phyloP scores from a whole-genome alignment of 2,888 invertebrate genomes.

The Globia sparganii region DNA sequence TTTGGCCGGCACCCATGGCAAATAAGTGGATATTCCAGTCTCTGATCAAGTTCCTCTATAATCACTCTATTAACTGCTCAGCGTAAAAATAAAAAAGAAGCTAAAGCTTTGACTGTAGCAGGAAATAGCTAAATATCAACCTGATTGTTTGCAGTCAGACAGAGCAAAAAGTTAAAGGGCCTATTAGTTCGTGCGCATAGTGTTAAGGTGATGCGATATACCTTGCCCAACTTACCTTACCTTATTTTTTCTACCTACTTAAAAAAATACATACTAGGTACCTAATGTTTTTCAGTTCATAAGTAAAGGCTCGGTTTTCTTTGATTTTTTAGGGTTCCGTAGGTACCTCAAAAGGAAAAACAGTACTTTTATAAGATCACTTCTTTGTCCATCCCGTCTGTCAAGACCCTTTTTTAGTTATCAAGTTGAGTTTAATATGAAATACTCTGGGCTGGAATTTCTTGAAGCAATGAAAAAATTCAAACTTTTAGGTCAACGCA shows the following conservation, averaged over 20 bases:
- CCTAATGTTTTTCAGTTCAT: not conserved
- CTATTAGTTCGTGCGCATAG: not conserved
- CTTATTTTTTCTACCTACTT: not conserved
- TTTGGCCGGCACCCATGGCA: not conserved
- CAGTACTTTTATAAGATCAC: too few species aligned
- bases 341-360: too few species aligned
- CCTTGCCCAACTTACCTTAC: not conserved
- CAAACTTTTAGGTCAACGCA: too few species aligned
- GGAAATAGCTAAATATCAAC: constrained; percentile 30
- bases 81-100: not conserved
- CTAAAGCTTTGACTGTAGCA: not conserved
- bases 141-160: constrained; percentile 9
- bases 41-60: not conserved
- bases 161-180: constrained; percentile 28
- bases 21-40: not conserved
- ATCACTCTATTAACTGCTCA: not conserved
- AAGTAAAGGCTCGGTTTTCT: not conserved
- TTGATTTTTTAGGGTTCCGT: too few species aligned
- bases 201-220: constrained; percentile 48
- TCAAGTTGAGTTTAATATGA: too few species aligned
- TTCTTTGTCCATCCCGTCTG: too few species aligned
- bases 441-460: too few species aligned
- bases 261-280: not conserved
- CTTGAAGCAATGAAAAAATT: too few species aligned
- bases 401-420: too few species aligned